phyloP scores from a whole-genome alignment of 35 echinoderm and acorn worm genomes.

The Anneissia japonica region DNA sequence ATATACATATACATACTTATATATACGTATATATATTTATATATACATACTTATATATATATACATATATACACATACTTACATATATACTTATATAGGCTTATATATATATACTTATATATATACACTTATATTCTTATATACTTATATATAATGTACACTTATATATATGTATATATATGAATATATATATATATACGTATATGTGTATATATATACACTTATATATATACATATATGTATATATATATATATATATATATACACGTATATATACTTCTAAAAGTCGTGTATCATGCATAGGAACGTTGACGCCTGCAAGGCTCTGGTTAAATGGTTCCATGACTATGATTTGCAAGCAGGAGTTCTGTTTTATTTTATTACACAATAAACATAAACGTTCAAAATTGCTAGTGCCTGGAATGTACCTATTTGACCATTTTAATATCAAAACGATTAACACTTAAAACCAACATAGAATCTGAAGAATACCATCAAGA shows the following conservation, averaged over 20 bases:
- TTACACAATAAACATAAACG: not conserved
- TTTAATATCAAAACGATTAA: no score
- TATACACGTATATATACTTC: not conserved
- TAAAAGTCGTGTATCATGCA: not conserved
- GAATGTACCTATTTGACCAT: not conserved
- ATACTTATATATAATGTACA: no score
- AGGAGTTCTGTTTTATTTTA: not conserved
- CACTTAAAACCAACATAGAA: no score
- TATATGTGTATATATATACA: not conserved
- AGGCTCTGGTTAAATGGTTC: not conserved
- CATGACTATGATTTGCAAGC: not conserved
- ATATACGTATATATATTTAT: not conserved
- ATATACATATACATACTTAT: no score
- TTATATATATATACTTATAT: no score
- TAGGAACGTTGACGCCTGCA: not conserved
- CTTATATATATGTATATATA: not conserved
- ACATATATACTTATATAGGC: not conserved
- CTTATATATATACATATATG: not conserved
- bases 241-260: conserved; percentile 3
- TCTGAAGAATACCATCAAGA: no score
- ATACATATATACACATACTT: not conserved
- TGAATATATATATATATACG: not conserved
- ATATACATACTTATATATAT: not conserved
- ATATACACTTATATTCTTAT: no score
- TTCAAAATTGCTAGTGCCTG: not conserved